Base-by-base conservation (phyloP, 2,888 invertebrate genomes). In the Peribatodes rhomboidaria region DNA sequence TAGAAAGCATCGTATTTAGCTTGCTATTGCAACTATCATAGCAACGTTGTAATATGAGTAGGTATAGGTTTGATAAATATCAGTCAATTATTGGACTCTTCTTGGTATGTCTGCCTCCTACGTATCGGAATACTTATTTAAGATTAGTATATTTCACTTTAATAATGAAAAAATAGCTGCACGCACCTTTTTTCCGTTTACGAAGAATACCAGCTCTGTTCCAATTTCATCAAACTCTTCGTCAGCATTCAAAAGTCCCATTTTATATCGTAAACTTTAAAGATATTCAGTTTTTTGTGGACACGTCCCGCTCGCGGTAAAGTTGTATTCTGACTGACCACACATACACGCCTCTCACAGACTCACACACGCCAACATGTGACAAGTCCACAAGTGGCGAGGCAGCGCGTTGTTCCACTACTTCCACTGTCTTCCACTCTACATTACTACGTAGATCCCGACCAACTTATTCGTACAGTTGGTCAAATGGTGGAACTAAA, bases 131-230 rank as follows among this genome's bases (percentile, higher is more conserved):
- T 20, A 8, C 1, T 6, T 22, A 14, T 44, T 14, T 14, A 39
- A 39, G 13, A 14, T 14, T 14, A 39, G n/a, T 13, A 8, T 39
- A 14, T 14, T 39, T 39, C 37, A 41, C 8, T 11, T n/a, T 33
- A 35, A 10, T 42, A 11, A 33, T 27, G 39, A 33, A 49, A 52
- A 1, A 13, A 16, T 13, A 27, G 20, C 11, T 1, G 3, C 35
- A 49, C 63, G n/a, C 22, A 93, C 93, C 92, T 91, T 93, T 70
- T 92, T 93, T 56, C 93, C 90, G 72, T 93, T 93, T 6, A 93
- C 93, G 75, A 86, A 95, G 77, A 94, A 91, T 57, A 91, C 90
- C 78, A 91, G 80, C 67, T 87, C 86, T 4, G 85, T 83, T 55
- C 75, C 73, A 56, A 86, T 77, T 42, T 86, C 85, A 59, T 76